Base-by-base conservation (phyloP, 2,797 vertebrate species). In the Protonibea diacanthus region DNA sequence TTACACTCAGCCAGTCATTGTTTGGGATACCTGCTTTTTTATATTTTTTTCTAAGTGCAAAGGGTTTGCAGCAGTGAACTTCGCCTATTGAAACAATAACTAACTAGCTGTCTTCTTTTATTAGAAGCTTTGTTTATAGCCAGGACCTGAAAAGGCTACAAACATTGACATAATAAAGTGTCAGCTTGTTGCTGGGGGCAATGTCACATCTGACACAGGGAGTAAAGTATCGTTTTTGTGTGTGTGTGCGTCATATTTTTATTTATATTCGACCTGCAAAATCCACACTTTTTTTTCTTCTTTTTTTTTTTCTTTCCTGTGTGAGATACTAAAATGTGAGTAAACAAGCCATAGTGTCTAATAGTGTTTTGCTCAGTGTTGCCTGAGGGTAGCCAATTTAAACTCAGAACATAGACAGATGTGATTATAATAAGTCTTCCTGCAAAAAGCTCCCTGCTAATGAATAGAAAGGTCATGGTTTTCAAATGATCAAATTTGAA, bases 1-100 rank as follows among this genome's bases (percentile, higher is more conserved):
- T 86, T 72, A 48, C 62, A 56, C 23, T 23, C 5, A 76, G 51
- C 10, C n/a, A 42, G 40, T 63, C 29, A 58, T 21, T 59, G 47
- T 27, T 38, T 27, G 13, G 14, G 21, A 53, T 21, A 47, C 3
- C 0, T 40, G 27, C 23, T 56, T 45, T 40, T 42, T 25, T 23
- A 38, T 38, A 38, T 38, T 75, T 57, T 56, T 71, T 27, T 44
- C 5, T 7, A 6, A 47, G 48, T 44, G 29, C 20, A 49, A 21
- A 5, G 21, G 33, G 18, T 49, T 66, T 17, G 40, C 14, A 68
- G 42, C 4, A 7, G 21, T 51, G 14, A 66, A 45, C 56, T 33
- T 45, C 14, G 53, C 64, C 42, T 10, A 9, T 10, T 45, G 29
- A 42, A 15, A 45, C 12, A 42, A 27, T 5, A 57, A n/a, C 15